Evolutionary conservation across 2,113 vertebrate genomes (phyloP), one percentile per base, ranked within the genome.

Genomic region (Nipponia nippon): DNA sequence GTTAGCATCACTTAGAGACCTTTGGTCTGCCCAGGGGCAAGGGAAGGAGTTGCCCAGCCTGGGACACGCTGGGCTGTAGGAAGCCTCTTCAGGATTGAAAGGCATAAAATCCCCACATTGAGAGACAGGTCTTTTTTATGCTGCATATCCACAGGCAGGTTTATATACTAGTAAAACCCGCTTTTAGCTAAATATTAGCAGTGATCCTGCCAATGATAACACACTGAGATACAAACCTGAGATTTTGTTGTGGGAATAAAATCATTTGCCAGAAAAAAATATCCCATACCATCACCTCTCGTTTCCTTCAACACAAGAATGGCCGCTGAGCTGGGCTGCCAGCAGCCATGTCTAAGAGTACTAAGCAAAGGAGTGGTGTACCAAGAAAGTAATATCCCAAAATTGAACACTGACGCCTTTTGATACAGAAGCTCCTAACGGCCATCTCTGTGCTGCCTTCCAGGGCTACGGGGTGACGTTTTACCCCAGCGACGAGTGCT

Each of bases 381-480:
- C 30, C 42, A 20, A 56, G 16, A 62, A 61, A 70, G 7, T n/a
- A 23, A 50, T 10, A 16, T 23, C 58, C 55, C 36, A 12, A n/a
- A 69, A 46, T 2, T 3, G 50, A 76, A 8, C 79, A 23, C 11
- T 1, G 27, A 34, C 7, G 7, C 13, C n/a, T 93, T 36, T 52
- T n/a, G 62, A 4, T 7, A 13, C 4, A 26, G 22, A 44, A 42
- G 18, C 30, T 91, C 44, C 58, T 90, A 34, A 78, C 16, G 2
- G 19, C 20, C 47, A 2, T 44, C 36, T 88, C 71, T 92, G 11
- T 85, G 66, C 62, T 66, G 75, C 58, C 15, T 2, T 72, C 25
- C 94, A 99, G 99, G 99, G 99, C 5, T 97, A 97, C 6, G 99
- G 99, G 27, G 94, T 86, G 2, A 97, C 88, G 59, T 98, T 98